Conservation (phyloP, 2,113 vertebrate species). For the Chamaea fasciata region DNA sequence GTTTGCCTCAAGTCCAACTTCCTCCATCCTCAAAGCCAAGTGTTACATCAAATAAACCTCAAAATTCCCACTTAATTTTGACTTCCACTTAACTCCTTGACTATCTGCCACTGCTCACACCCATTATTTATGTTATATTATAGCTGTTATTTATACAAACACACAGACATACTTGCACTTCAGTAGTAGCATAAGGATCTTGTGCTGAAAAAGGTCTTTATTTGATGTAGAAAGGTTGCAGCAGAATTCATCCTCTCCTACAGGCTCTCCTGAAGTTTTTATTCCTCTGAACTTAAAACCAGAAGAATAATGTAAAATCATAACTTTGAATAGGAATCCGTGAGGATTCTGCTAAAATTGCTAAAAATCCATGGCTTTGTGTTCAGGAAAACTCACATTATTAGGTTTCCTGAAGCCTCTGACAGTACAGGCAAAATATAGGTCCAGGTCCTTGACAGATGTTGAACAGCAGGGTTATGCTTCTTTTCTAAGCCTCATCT, state of each 20-base stretch:
- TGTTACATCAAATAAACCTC: slow-evolving; percentile 53
- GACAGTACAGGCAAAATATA: neutral
- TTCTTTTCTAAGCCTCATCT: neutral
- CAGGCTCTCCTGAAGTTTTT: neutral
- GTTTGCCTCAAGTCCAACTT: slow-evolving; percentile 58
- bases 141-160: slow-evolving; percentile 43
- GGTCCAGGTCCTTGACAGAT: neutral
- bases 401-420: neutral
- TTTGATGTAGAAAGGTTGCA: neutral
- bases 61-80: slow-evolving; percentile 61
- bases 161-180: neutral
- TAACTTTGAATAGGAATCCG: neutral
- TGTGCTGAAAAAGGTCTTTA: neutral
- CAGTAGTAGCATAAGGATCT: neutral
- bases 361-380: neutral
- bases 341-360: neutral
- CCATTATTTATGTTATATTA: neutral
- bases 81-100: slow-evolving; percentile 58
- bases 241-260: neutral
- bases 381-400: neutral
- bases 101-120: neutral
- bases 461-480: neutral
- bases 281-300: neutral
- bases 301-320: neutral
- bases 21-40: slow-evolving; percentile 49